Evolutionary conservation across 2,888 invertebrate species (phyloP), one percentile per base, ranked within the genome.

Genomic region (Eilema depressum): DNA sequence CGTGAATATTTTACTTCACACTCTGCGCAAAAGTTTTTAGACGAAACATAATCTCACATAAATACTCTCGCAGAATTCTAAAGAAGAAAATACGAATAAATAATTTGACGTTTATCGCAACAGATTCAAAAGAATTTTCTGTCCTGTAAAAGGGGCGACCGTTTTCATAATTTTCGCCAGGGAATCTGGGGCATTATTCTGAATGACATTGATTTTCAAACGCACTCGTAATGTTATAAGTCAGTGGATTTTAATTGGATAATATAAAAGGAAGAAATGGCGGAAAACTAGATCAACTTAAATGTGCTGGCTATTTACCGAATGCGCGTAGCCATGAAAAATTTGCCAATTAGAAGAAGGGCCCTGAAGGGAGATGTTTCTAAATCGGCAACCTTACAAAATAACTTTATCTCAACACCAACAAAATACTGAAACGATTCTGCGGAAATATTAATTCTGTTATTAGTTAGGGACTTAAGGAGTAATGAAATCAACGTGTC

Each of bases 11-110:
- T 63, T 20, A 10, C 26, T 64, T 12, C 47, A 26, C n/a, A 28
- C 63, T 12, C 26, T n/a, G 20, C 25, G 12, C n/a, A 28, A 47
- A 63, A 64, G n/a, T 64, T 47, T 47, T 53, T 53, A 64, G 53
- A 20, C 47, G 5, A 64, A 47, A 64, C n/a, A 53, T 47, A 47
- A 12, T 64, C 28, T n/a, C 14, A 28, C 47, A 47, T 28, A 64
- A 64, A 64, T 20, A 53, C 63, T 17, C 23, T 37, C 25, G 10
- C 20, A 20, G 11, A n/a, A 14, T 26, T 63, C 17, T 12, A 47
- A 26, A 41, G 25, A 63, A 41, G 3, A 10, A 41, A 61, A 53
- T 61, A 41, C 10, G 25, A 41, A 41, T 26, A 11, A 47, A 47
- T 47, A 20, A n/a, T 53, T 47, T 47, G n/a, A 28, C 7, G n/a